A percentile compares a stretch with the other conserved stretches of the same genome.
Conservation (phyloP, 2,113 vertebrate genomes). For the Eptesicus fuscus region DNA sequence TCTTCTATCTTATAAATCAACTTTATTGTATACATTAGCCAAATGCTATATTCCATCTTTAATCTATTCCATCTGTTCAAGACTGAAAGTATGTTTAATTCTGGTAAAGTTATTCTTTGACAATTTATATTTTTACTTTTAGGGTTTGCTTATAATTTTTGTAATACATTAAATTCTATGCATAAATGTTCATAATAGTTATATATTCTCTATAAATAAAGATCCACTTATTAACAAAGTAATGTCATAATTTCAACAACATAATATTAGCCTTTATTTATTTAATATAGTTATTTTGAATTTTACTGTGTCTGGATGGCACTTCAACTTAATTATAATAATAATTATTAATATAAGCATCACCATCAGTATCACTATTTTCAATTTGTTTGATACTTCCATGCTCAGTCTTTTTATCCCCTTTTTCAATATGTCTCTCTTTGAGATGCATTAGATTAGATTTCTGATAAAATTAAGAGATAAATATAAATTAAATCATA, state of each 20-base stretch:
- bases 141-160: background rate
- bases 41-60: constrained; percentile 9
- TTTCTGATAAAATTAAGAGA: background rate
- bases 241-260: background rate
- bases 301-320: background rate
- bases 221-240: background rate
- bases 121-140: background rate
- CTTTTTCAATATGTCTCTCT: background rate
- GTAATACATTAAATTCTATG: background rate
- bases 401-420: background rate
- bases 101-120: background rate
- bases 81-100: constrained; percentile 19
- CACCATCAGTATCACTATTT: background rate
- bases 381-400: background rate
- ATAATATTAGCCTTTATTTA: background rate
- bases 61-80: constrained; percentile 36
- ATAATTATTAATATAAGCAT: background rate
- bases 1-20: constrained; percentile 43
- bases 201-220: background rate
- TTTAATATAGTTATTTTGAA: background rate
- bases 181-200: background rate
- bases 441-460: background rate
- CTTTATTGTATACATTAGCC: constrained; percentile 20
- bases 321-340: background rate
- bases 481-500: constrained; percentile 14